Base-by-base conservation (phyloP, 2,113 vertebrate genomes). In the Callopanchax toddi region DNA sequence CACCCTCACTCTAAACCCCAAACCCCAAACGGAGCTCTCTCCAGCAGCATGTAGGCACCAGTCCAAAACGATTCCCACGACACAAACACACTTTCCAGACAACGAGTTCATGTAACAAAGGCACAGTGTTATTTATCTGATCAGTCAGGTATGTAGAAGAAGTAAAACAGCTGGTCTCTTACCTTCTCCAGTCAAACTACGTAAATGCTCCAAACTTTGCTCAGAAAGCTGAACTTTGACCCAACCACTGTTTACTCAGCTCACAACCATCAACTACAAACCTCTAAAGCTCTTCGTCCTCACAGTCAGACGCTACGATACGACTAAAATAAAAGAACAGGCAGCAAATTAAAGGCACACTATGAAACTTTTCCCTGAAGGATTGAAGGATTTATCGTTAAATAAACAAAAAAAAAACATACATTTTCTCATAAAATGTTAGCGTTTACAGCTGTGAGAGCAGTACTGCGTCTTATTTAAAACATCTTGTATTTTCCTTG, bases 211-310 rank as follows among this genome's bases (percentile, higher is more conserved):
- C 22, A 83, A 83, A 87, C 84, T 71, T 85, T 83, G 76, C 25
- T 39, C 79, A 62, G 62, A 44, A 51, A 36, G 26, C 15, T 86
- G 82, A 90, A 91, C 90, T 89, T 91, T 75, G 81, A 89, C 85
- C 84, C 21, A 11, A 49, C 39, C 62, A 37, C 22, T 87, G 79
- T 89, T 91, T 79, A 72, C 82, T 87, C 78, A 82, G 64, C 50
- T 71, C 49, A 48, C 11, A 76, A 46, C 44, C 46, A 67, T 81
- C 72, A 71, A 71, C 22, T 36, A 45, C 69, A 20, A 73, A 57
- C 56, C 40, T 52, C 8, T 56, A 25, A 54, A 37, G 22, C 45
- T 12, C 21, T 18, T n/a, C n/a, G n/a, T n/a, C n/a, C n/a, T n/a
- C n/a, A n/a, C n/a, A n/a, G n/a, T n/a, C n/a, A n/a, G n/a, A n/a